Base-by-base conservation (phyloP, 2,888 invertebrate genomes). In the Rotaria sp. region DNA sequence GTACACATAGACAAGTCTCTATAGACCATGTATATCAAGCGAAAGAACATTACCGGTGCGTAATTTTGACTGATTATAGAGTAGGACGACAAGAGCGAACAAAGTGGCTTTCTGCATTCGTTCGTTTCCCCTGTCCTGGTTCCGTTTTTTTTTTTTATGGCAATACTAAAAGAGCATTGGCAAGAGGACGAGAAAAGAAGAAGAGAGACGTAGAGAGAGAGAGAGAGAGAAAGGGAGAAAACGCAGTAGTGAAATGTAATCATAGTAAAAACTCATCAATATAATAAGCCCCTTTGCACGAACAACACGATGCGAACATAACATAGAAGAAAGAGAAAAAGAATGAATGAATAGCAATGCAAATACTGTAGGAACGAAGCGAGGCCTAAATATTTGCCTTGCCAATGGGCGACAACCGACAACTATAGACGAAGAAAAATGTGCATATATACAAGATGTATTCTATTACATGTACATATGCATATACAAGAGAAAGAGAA, bases 221-320 rank as follows among this genome's bases (percentile, higher is more conserved):
- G 59, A 67, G 67, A 30, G n/a, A 67, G 35, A 59, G 59, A 59
- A 11, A 59, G 11, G 30, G 30, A 59, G n/a, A 59, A n/a, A 59
- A 59, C 59, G 35, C 30, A 35, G 67, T 15, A 30, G 67, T 35
- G 35, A 45, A 80, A 80, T 45, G 45, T 80, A 80, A 80, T 80
- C 80, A 45, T 80, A 80, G 45, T 80, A 80, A 80, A 80, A 80
- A 80, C 80, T 80, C 80, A 80, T 80, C 80, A 80, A 80, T 80
- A 45, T 80, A 80, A 80, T 80, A 80, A 80, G 80, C 45, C 15
- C 45, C n/a, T 45, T 80, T 45, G 21, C 67, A 67, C 18, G 35
- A 67, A 21, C 35, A 67, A 38, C 35, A 67, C 35, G 67, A 67
- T 67, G 67, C 15, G 18, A 8, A 67, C 18, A n/a, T n/a, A n/a